Base-by-base conservation (phyloP, 1,140 invertebrate species). In the Arion vulgaris region DNA sequence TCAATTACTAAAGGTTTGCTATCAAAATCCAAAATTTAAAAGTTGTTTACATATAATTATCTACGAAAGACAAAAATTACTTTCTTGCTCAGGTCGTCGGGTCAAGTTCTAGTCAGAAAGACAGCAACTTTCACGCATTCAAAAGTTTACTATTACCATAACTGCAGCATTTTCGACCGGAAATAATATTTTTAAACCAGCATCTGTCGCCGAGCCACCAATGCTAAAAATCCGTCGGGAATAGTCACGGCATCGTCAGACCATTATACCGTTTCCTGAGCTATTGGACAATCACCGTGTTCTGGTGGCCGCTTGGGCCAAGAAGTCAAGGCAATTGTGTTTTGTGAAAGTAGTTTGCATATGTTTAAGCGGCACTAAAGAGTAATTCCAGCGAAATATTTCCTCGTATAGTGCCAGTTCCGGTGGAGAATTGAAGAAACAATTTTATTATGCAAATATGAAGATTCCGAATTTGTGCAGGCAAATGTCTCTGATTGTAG, bases 391-490 rank as follows among this genome's bases (percentile, higher is more conserved):
- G 62, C 62, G 62, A 80, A 78, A 69, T 80, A 80, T 80, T 71
- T 69, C 78, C 45, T 26, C 34, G 41, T 7, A 80, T 71, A 57
- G 78, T n/a, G 34, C 41, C 34, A 69, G 45, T 69, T 71, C 68
- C 62, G 62, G 68, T 19, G 19, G 11, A 71, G 78, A 71, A 80
- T 80, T 80, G 66, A 80, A 80, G 78, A 80, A 80, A 80, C 78
- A 80, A 80, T 80, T 51, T 71, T 66, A 71, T 80, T 80, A 80
- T 80, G 78, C 78, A 80, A 80, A 80, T 80, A 49, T 66, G 13
- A n/a, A 23, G 39, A 80, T 57, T 53, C 66, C 45, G 38, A 80
- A 80, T 71, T 80, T 80, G 51, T 2, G 34, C 13, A 38, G 62
- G 45, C 45, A 69, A 80, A 66, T 57, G 62, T 71, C 28, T n/a